Evolutionary conservation across 2,888 invertebrate species (phyloP).

Genomic region (Matsumyia berberina): DNA sequence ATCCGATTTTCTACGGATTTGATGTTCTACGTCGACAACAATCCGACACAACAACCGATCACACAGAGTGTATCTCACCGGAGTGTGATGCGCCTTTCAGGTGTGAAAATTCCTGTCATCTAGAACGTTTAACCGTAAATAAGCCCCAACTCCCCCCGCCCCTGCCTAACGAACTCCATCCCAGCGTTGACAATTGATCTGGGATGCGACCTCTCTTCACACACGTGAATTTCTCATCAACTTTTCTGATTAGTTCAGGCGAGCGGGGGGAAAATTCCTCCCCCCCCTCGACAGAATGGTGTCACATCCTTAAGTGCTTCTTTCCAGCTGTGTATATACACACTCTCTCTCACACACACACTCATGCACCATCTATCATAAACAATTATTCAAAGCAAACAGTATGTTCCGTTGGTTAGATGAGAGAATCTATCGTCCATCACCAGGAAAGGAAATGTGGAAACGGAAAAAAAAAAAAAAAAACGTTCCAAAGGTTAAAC

Average conservation of each 20-base stretch:
- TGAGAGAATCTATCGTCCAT: slow-evolving; percentile 37
- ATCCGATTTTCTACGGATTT: slow-evolving; percentile 63
- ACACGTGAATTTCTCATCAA: slow-evolving; percentile 1
- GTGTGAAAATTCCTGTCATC: slow-evolving; percentile 61
- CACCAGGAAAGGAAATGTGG: slow-evolving; percentile 47
- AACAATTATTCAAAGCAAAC: slow-evolving; percentile 68
- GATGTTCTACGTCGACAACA: neutral
- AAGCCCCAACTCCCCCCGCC: neutral
- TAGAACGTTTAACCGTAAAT: slow-evolving; percentile 47
- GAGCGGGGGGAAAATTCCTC: neutral
- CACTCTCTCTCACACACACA: slow-evolving; percentile 19
- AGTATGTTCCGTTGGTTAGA: slow-evolving; percentile 47
- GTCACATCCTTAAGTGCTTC: slow-evolving; percentile 52
- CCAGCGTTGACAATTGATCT: slow-evolving; percentile 19
- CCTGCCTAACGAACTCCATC: neutral
- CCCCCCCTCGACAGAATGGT: slow-evolving; percentile 29
- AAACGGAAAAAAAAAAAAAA: slow-evolving; percentile 36
- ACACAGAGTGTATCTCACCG: slow-evolving; percentile 9
- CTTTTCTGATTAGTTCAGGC: slow-evolving; percentile 12
- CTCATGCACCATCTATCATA: slow-evolving; percentile 38
- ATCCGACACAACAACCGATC: slow-evolving; percentile 16
- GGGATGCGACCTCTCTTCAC: slow-evolving; percentile 13
- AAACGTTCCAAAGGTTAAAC: slow-evolving; percentile 68
- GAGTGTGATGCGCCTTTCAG: slow-evolving; percentile 34
- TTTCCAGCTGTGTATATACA: slow-evolving; percentile 38